phyloP scores from a whole-genome alignment of 2,797 vertebrate genomes.

The Sorex maritimensis region DNA sequence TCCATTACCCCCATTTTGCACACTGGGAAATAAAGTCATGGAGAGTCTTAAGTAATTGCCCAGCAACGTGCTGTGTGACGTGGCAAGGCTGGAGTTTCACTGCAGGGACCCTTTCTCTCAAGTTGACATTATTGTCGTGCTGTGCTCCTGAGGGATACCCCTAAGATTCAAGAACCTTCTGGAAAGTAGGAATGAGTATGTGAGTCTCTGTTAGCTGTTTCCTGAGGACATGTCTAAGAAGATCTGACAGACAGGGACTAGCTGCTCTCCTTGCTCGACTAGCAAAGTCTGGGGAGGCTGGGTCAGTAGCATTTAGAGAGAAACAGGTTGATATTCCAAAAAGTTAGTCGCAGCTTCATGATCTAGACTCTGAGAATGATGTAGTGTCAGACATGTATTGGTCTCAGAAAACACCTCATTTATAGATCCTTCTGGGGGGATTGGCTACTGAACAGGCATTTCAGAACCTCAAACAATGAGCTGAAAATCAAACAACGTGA shows the following conservation, averaged over 20 bases:
- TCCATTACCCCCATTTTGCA: constrained; percentile 25
- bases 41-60: background rate
- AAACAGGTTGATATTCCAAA: background rate
- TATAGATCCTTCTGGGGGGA: constrained; percentile 59
- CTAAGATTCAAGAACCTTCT: background rate
- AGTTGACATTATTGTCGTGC: background rate
- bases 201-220: background rate
- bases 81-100: background rate
- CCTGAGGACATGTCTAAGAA: background rate
- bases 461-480: constrained; percentile 30
- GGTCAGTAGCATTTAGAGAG: background rate
- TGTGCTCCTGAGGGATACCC: background rate
- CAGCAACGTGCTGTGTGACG: background rate
- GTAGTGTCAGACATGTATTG: background rate
- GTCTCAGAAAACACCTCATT: constrained; percentile 33
- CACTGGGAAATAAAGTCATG: constrained; percentile 20
- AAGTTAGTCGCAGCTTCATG: background rate
- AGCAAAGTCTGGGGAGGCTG: background rate
- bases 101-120: background rate
- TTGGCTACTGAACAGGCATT: constrained; percentile 58
- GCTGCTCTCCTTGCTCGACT: background rate
- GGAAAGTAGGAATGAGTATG: background rate
- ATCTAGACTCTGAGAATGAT: background rate
- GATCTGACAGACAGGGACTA: background rate
- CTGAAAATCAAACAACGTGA: constrained; percentile 66